Percentiles rank a stretch among this genome's conserved stretches.
These are phyloP conservation scores for Caloenas nicobarica DNA, from an alignment of 2,113 vertebrate species.

Conservation along the genomic window DNA sequence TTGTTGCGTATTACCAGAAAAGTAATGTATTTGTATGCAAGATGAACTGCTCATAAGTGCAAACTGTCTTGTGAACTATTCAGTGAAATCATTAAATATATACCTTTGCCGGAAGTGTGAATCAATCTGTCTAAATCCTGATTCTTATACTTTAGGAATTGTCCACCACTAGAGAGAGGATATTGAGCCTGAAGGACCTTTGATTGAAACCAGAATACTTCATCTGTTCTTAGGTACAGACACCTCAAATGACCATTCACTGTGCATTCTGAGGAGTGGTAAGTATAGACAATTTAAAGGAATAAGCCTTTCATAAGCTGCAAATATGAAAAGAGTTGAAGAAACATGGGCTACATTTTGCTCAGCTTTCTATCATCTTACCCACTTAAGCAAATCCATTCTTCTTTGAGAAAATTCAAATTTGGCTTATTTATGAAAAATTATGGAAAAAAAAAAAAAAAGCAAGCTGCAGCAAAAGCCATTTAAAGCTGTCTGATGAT, in stretches of 20 bases:
- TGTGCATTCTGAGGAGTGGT: not conserved
- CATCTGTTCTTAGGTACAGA: not conserved
- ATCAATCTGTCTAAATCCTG: not conserved
- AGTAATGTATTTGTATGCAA: not conserved
- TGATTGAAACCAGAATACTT: not conserved
- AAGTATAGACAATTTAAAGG: not conserved
- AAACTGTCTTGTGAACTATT: not conserved
- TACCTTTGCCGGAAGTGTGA: not conserved
- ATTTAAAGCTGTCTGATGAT: not conserved
- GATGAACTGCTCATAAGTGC: not conserved
- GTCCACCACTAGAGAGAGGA: not conserved
- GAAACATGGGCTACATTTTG: not conserved
- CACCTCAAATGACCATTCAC: not conserved
- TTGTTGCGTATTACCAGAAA: not conserved
- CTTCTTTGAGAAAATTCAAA: not conserved
- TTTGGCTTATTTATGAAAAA: not conserved
- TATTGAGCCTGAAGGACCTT: not conserved
- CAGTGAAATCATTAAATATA: not conserved
- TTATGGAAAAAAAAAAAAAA: not conserved
- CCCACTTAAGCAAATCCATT: not conserved
- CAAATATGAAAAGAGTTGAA: not conserved
- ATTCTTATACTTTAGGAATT: not conserved
- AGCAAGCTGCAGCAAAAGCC: not conserved
- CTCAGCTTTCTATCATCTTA: not conserved
- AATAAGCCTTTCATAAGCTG: not conserved